Base-by-base conservation (phyloP, 2,888 invertebrate species). In the Drosophila acutilabella region DNA sequence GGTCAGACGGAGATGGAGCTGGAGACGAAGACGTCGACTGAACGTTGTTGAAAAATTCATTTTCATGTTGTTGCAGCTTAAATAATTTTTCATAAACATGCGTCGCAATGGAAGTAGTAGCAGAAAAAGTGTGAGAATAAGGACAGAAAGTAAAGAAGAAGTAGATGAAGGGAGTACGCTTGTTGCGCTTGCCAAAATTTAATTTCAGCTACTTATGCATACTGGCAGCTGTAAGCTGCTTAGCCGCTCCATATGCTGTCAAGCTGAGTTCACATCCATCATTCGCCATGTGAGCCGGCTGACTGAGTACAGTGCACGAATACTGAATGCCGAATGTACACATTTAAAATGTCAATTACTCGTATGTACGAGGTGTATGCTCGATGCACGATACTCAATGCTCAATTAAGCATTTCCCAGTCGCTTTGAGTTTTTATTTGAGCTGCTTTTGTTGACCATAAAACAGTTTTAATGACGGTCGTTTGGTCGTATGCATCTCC, bases 51-150 rank as follows among this genome's bases (percentile, higher is more conserved):
- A 87, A 89, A 89, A 87, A 89, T 87, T 87, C 78, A 86, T 86
- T 86, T 80, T 81, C 88, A 80, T 89, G 89, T 87, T 81, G 52
- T 60, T 76, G 67, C 77, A 77, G 87, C 85, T 86, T 81, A 74
- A 78, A 79, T 78, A 80, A 88, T 87, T 87, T 88, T 89, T 89
- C 89, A 87, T 81, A 88, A 85, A 74, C 72, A 77, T 74, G 73
- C 74, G 60, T 76, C 57, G 44, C 26, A 20, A n/a, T 7, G 2
- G 30, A 16, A 18, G 16, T 7, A 6, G 14, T 2, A 18, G 42
- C 53, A 53, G 41, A 30, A 26, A 26, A 54, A 40, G 44, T 20
- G 3, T 4, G 10, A 41, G 42, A n/a, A 30, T 30, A 30, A 30
- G 30, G 30, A 2, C 30, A 30, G 2, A 8, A 7, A 30, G 30